Conservation (phyloP, 30 jellyfish, hydroid and myxozoan species). For the Hydra vulgaris region DNA sequence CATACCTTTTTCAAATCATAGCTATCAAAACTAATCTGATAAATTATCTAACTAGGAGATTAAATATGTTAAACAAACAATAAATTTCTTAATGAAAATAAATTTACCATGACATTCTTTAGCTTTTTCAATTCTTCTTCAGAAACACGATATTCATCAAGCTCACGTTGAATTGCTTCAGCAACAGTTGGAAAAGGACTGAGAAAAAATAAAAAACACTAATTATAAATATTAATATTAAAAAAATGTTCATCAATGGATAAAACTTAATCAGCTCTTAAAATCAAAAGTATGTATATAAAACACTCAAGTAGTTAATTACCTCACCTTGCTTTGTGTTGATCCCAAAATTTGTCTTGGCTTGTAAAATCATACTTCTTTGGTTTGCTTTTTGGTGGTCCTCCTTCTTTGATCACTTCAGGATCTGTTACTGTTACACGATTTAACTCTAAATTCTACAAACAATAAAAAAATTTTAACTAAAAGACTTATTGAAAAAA, state of each 20-base stretch:
- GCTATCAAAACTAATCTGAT: too few relatives aligned
- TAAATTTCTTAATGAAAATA: too few relatives aligned
- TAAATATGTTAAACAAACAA: too few relatives aligned
- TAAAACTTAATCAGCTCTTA: too few relatives aligned
- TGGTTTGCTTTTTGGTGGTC: conserved; percentile 32
- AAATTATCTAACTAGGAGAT: too few relatives aligned
- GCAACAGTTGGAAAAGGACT: conserved; percentile 98
- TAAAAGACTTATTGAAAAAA: too few relatives aligned
- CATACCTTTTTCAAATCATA: too few relatives aligned
- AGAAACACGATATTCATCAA: conserved; percentile 77
- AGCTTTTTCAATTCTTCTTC: conserved; percentile 87
- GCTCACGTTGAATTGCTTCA: conserved; percentile 86
- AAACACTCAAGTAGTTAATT: too few relatives aligned
- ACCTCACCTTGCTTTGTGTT: conserved; percentile 71
- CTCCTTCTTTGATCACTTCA: background rate
- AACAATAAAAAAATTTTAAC: conserved; percentile 2
- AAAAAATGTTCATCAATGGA: too few relatives aligned
- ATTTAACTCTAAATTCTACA: conserved; percentile 65
- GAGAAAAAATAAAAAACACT: background rate
- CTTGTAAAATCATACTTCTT: conserved; percentile 71
- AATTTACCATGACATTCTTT: conserved; percentile 60
- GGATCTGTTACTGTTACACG: conserved; percentile 79
- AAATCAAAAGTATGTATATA: too few relatives aligned
- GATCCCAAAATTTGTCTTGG: conserved; percentile 80
- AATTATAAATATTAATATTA: too few relatives aligned